These are phyloP conservation scores for Dione juno DNA, from an alignment of 2,888 invertebrate genomes.

Conservation along the genomic window DNA sequence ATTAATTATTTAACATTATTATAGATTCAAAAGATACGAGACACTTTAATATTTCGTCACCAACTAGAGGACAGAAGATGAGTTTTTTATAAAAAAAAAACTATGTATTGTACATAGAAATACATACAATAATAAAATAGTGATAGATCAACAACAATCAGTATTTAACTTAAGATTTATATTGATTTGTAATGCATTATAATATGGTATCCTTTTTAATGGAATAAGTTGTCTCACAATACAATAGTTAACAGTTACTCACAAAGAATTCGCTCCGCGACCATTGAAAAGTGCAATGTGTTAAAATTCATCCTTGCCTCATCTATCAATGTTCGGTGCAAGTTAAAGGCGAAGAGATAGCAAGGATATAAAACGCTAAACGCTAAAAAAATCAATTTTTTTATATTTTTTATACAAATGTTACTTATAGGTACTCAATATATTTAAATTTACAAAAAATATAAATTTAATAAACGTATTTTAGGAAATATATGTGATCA, in stretches of 20 bases:
- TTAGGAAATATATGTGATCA: no score
- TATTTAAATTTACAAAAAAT: no score
- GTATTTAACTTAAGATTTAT: not conserved
- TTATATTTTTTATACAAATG: no score
- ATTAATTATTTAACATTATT: no score
- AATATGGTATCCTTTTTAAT: not conserved
- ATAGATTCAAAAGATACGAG: no score
- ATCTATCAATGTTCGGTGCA: conserved; percentile 54
- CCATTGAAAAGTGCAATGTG: conserved; percentile 56
- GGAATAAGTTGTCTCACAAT: not conserved
- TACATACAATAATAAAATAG: not conserved
- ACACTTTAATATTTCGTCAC: no score
- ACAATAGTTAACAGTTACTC: conserved; percentile 17
- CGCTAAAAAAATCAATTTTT: not conserved
- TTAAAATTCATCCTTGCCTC: conserved; percentile 57
- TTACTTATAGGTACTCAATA: no score
- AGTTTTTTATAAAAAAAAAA: not conserved
- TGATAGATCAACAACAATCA: not conserved
- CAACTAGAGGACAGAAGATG: no score
- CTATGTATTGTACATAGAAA: no score
- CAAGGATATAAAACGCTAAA: no score
- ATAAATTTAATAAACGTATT: no score
- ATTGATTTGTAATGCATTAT: not conserved
- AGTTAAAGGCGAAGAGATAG: conserved; percentile 37
- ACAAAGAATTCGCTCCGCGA: conserved; percentile 39